Conservation (phyloP, 2,113 vertebrate species). For the Climacteris rufus region DNA sequence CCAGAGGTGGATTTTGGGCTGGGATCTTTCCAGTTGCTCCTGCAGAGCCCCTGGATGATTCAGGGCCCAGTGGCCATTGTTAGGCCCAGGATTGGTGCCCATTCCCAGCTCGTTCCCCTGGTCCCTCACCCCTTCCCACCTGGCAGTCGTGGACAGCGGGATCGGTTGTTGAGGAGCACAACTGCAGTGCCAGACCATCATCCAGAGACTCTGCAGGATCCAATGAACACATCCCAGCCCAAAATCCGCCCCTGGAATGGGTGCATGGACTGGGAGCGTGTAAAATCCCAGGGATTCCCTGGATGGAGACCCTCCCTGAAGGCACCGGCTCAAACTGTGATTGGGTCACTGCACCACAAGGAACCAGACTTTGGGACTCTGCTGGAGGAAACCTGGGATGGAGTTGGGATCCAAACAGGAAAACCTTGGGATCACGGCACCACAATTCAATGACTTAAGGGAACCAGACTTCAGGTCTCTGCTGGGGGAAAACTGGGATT, state of each 20-base stretch:
- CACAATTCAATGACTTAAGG: accelerated
- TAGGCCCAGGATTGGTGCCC: no score
- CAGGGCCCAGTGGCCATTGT: no score
- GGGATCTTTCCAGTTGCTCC: no score
- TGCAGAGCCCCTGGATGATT: no score
- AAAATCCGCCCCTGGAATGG: accelerated
- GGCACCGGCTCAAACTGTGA: no score
- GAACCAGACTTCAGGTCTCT: background rate
- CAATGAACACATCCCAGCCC: background rate
- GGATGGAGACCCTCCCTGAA: background rate
- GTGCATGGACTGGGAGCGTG: background rate
- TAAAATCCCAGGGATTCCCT: background rate
- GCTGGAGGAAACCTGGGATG: no score
- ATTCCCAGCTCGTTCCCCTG: no score
- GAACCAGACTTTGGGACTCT: no score
- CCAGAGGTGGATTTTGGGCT: no score
- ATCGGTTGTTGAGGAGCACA: background rate
- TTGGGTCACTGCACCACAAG: no score
- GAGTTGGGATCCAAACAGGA: no score
- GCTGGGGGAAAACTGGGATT: accelerated
- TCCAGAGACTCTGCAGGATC: background rate
- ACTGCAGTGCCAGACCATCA: background rate
- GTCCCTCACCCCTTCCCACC: background rate
- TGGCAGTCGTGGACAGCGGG: accelerated
- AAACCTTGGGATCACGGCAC: background rate